phyloP scores from a whole-genome alignment of 92 coral and sea anemone species.

The Pocillopora meandrina region DNA sequence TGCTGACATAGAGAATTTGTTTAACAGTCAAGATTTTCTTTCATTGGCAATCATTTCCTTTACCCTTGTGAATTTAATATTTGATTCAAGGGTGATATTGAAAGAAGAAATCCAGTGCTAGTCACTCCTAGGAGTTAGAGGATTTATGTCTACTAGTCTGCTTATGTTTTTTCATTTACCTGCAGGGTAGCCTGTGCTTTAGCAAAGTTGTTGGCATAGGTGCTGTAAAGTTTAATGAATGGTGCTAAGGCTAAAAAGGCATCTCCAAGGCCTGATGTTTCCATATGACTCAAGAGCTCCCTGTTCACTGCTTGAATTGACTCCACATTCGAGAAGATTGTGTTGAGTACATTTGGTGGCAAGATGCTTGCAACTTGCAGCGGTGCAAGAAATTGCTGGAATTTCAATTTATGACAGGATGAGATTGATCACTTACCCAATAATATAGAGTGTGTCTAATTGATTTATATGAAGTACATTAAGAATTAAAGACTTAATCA shows the following conservation, averaged over 20 bases:
- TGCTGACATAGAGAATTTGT: too few species aligned
- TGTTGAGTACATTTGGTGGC: conserved; percentile 66
- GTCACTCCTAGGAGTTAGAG: neutral
- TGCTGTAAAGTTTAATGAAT: conserved; percentile 92
- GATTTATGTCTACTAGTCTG: too few species aligned
- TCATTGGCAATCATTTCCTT: too few species aligned
- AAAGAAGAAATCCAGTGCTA: too few species aligned
- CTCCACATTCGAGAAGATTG: conserved; percentile 93
- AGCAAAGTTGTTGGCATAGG: conserved; percentile 96
- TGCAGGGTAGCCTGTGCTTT: conserved; percentile 72
- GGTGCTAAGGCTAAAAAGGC: conserved; percentile 98
- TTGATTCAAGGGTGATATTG: too few species aligned
- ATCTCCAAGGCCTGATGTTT: conserved; percentile 89
- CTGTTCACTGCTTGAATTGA: conserved; percentile 92
- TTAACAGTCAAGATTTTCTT: too few species aligned
- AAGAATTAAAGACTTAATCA: too few species aligned
- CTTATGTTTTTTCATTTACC: conserved; percentile 37
- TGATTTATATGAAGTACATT: too few species aligned
- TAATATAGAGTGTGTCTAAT: too few species aligned
- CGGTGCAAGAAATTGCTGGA: conserved; percentile 80
- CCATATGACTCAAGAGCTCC: conserved; percentile 93
- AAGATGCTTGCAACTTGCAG: conserved; percentile 73
- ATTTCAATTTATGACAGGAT: neutral
- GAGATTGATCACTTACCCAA: neutral
- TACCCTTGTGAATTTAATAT: too few species aligned